phyloP scores from a whole-genome alignment of 2,888 invertebrate species.

The Apamea sordens region DNA sequence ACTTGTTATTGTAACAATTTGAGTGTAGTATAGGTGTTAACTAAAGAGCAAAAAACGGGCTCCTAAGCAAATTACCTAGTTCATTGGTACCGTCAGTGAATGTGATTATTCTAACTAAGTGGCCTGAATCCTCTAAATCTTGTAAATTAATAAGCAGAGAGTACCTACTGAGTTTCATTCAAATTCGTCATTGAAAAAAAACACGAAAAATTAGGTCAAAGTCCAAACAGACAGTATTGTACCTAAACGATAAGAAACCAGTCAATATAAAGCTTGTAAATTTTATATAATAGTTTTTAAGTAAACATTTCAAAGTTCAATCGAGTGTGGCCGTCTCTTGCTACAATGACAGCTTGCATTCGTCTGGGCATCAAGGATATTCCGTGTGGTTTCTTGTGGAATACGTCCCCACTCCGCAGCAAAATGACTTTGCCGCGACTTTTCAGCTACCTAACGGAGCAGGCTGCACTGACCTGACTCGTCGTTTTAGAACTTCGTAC shows the following conservation, averaged over 20 bases:
- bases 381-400: neutral
- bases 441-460: neutral
- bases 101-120: neutral
- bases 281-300: too few species aligned
- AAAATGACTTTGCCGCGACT: neutral
- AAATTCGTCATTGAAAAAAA: neutral
- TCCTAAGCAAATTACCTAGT: too few species aligned
- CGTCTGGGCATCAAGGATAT: neutral
- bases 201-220: neutral
- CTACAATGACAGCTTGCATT: neutral
- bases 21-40: neutral
- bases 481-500: neutral
- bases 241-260: neutral
- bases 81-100: neutral
- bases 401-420: neutral
- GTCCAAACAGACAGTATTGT: too few species aligned
- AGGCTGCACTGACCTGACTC: neutral
- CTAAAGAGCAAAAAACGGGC: neutral
- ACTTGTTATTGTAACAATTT: neutral
- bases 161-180: neutral
- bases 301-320: neutral
- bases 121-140: neutral
- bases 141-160: neutral
- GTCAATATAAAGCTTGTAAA: too few species aligned
- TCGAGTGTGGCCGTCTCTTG: neutral